Base-by-base conservation (phyloP, 2,797 vertebrate genomes). In the Paratrypauchen microcephalus region DNA sequence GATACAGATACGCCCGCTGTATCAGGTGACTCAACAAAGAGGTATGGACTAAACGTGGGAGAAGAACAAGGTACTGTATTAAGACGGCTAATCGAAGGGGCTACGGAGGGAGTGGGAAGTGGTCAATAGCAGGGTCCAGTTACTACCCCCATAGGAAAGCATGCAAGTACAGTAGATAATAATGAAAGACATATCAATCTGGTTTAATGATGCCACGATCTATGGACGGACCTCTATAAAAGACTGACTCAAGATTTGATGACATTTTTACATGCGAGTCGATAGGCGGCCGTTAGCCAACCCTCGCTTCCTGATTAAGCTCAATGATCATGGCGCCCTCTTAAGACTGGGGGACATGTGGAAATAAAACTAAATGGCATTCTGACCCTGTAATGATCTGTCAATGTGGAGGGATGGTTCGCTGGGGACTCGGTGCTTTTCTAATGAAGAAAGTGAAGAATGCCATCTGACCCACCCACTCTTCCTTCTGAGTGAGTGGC, bases 211-310 rank as follows among this genome's bases (percentile, higher is more conserved):
- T 7, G 45, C 45, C 26, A 12, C 45, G 5, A 48, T 52, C 24
- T 32, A 50, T 28, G 47, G 45, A 30, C 6, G 45, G 62, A 50
- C 45, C 62, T 30, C 45, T 24, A 11, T 30, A 19, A 48, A 65
- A 65, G n/a, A 65, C 30, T 12, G 24, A 50, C 45, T 7, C 15
- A 28, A 16, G 41, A 47, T 16, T 26, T 48, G 62, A 64, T 64
- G 41, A 28, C 62, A 28, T 48, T 48, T 48, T 64, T 48, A 45
- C 48, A 47, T 3, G 39, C 6, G 21, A 18, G 41, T 64, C 62
- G 41, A 64, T 64, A 19, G 41, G 45, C 63, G 19, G 63, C 5
- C 63, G 28, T 65, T 48, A 50, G 47, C 45, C 63, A 50, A 13
- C 9, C 45, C 28, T 48, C 26, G 13, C 41, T 48, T 28, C 23